These are phyloP conservation scores for Nannospalax galili DNA, from an alignment of 2,113 vertebrate species.

Conservation along the genomic window DNA sequence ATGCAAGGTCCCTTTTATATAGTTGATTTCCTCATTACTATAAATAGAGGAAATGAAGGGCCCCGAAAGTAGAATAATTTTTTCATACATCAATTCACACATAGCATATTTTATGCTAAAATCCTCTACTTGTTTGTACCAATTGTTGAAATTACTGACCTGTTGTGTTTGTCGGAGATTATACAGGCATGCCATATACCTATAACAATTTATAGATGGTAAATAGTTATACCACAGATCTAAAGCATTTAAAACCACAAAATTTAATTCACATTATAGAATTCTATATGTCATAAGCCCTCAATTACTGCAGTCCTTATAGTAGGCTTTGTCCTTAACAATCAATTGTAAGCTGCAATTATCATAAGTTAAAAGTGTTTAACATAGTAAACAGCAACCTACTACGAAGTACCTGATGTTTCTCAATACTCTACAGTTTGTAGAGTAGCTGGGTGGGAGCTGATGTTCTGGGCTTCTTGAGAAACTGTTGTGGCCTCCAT, in stretches of 20 bases:
- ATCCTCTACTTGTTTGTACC: not conserved
- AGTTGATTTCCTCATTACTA: not conserved
- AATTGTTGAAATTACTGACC: not conserved
- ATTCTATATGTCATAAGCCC: not conserved
- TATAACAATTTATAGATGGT: not conserved
- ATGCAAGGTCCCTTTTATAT: not conserved
- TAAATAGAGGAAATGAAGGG: not conserved
- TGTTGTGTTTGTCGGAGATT: not conserved
- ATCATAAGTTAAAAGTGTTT: too few relatives aligned
- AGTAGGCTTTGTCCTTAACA: not conserved
- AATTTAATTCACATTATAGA: not conserved
- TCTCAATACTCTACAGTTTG: too few relatives aligned
- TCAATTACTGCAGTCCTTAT: not conserved
- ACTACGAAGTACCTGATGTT: too few relatives aligned
- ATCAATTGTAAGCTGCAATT: not conserved
- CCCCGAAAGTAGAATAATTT: not conserved
- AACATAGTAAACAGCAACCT: too few relatives aligned
- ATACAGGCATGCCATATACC: not conserved
- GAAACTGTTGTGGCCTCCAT: not conserved
- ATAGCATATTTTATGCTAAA: not conserved
- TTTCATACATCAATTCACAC: not conserved
- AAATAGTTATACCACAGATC: not conserved
- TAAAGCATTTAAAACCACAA: constrained; percentile 6
- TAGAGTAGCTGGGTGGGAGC: too few relatives aligned
- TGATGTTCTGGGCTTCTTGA: not conserved